A percentile compares a stretch with the other conserved stretches of the same genome.
Evolutionary conservation across 2,113 vertebrate species (phyloP).

Genomic region (Phasianus colchicus): DNA sequence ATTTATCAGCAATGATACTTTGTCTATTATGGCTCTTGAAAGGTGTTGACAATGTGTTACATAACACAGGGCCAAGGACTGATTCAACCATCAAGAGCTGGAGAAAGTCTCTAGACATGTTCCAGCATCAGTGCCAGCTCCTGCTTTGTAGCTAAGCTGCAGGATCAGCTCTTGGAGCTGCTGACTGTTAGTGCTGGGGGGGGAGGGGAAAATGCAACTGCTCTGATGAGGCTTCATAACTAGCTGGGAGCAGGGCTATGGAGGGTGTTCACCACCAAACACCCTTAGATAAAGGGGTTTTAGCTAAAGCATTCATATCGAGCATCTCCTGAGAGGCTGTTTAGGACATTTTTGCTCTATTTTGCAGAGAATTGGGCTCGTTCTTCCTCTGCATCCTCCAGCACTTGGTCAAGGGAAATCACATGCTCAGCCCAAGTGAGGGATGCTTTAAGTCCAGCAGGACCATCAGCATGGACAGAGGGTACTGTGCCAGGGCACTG

Average conservation of each 20-base stretch:
- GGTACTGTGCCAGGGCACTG: not conserved
- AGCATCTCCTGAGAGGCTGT: not conserved
- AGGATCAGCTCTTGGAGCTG: not conserved
- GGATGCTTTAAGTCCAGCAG: not conserved
- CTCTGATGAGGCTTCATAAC: not conserved
- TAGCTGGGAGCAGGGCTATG: not conserved
- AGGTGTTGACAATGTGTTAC: slow-evolving; percentile 50
- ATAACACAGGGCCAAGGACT: not conserved
- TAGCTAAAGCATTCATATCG: not conserved
- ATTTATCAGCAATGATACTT: slow-evolving; percentile 1
- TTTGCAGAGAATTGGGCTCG: not conserved
- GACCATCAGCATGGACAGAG: not conserved
- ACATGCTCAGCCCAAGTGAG: not conserved
- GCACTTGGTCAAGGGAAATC: not conserved
- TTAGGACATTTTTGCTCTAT: not conserved
- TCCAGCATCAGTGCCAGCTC: slow-evolving; percentile 9
- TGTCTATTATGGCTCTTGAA: slow-evolving; percentile 24
- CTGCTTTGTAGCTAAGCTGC: not conserved
- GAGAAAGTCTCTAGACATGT: not conserved
- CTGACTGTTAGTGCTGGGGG: not conserved
- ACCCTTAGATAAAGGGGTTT: not conserved
- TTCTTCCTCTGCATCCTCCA: accelerated
- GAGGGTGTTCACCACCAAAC: not conserved
- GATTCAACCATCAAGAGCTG: not conserved
- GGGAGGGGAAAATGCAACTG: not conserved